Conservation (phyloP, 2,113 vertebrate species). For the Rhea pennata region DNA sequence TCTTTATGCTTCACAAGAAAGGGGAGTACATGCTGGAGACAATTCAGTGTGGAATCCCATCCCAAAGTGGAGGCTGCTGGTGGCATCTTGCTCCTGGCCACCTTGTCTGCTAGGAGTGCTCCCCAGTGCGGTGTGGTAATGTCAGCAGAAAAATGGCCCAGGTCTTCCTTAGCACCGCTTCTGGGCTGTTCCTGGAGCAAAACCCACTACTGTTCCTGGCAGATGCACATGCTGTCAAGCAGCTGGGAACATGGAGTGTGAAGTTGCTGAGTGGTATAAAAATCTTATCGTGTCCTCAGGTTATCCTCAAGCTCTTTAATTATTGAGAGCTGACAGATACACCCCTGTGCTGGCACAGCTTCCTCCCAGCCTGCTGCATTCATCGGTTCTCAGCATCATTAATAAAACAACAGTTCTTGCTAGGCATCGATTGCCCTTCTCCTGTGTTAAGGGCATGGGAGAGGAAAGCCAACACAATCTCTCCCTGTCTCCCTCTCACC, state of each 20-base stretch:
- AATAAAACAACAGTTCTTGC: slow-evolving; percentile 36
- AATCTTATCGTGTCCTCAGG: background rate
- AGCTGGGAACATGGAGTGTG: background rate
- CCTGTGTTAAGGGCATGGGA: background rate
- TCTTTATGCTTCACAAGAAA: background rate
- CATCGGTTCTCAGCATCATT: slow-evolving; percentile 17
- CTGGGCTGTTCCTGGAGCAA: background rate
- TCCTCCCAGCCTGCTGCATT: slow-evolving; percentile 21
- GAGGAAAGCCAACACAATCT: background rate
- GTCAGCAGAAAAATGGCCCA: background rate
- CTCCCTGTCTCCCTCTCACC: background rate
- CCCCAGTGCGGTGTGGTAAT: background rate
- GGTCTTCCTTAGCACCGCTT: background rate
- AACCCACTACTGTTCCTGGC: background rate
- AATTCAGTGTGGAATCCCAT: background rate
- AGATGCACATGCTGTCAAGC: background rate
- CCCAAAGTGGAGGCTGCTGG: background rate
- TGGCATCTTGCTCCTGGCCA: background rate
- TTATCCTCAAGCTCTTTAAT: slow-evolving; percentile 53
- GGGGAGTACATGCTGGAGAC: background rate
- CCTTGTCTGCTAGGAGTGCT: background rate
- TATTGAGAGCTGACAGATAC: slow-evolving; percentile 38
- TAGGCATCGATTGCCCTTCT: background rate
- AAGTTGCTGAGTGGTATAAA: background rate
- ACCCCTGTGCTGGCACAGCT: background rate